Percentiles rank a stretch among this genome's conserved stretches.
Conservation (phyloP, 2,113 vertebrate species). For the Stigmatopora argus region DNA sequence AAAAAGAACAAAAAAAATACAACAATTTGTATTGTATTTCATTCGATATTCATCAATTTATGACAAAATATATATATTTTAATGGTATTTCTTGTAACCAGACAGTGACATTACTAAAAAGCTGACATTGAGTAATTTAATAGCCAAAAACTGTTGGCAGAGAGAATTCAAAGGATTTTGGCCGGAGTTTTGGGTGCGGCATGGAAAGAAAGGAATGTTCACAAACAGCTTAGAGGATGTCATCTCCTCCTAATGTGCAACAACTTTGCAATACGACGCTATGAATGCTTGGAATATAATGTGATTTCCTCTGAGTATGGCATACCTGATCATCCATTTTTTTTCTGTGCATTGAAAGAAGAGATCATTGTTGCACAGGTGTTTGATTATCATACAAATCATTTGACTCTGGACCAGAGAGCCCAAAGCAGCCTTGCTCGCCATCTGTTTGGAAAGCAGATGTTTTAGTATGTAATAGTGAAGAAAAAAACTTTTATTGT, state of each 20-base stretch:
- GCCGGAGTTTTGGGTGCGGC: conserved; percentile 10
- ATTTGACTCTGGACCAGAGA: conserved; percentile 26
- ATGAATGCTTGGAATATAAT: conserved; percentile 4
- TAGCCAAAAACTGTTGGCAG: background rate
- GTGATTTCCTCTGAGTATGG: conserved; percentile 13
- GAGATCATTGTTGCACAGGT: conserved; percentile 32
- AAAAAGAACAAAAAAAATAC: background rate
- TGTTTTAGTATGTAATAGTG: conserved; percentile 26
- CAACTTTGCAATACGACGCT: background rate
- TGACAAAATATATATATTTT: background rate
- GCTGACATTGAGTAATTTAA: background rate
- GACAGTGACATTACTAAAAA: conserved; percentile 9
- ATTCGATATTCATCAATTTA: background rate
- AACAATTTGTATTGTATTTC: background rate
- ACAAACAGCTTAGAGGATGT: conserved; percentile 8
- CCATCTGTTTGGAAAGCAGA: conserved; percentile 44
- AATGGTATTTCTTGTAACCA: background rate
- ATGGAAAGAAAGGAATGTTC: conserved; percentile 8
- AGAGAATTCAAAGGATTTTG: conserved; percentile 1
- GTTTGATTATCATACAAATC: conserved; percentile 35
- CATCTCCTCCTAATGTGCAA: conserved; percentile 5
- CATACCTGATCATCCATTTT: conserved; percentile 5
- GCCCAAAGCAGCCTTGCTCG: conserved; percentile 14
- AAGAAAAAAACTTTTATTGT: conserved; percentile 21
- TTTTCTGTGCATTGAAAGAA: conserved; percentile 26